Evolutionary conservation across 2,113 vertebrate genomes (phyloP), one percentile per base, ranked within the genome.

Genomic region (Glareola pratincola): DNA sequence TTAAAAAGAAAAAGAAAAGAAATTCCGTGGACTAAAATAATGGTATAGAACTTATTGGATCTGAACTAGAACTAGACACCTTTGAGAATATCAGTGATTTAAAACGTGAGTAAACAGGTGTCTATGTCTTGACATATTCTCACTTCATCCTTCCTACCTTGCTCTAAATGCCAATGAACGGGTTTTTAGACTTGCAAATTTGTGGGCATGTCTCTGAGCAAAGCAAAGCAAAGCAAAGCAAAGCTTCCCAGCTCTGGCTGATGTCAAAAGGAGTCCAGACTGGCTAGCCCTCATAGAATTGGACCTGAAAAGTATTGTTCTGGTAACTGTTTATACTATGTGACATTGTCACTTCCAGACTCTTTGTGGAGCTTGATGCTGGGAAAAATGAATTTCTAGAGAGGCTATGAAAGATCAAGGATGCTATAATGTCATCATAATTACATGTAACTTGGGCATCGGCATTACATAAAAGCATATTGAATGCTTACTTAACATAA

Each of bases 381-480:
- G 84, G 76, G 88, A 92, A 92, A 95, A 96, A 94, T 76, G 26
- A 92, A 91, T 96, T 94, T 97, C 91, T 88, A 50, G 89, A 64
- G 90, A 94, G 84, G 80, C 90, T 96, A 94, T 91, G 76, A 93
- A 97, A 94, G 59, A 96, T 94, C 89, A 80, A 82, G 86, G 56
- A 95, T 92, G 53, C 34, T 95, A 75, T 95, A 95, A 96, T 96
- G 94, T 95, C 94, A 97, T 82, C 94, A 96, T 92, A 96, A 96
- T 97, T 96, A 91, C 91, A 95, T 96, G 92, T 88, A 96, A 95
- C 74, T 94, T 97, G 94, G 92, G 83, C 93, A 97, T 95, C 79
- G 80, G 87, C 83, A 93, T 98, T 97, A 95, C 94, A 89, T 97
- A 95, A 96, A 97, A 95, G 92, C 92, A 96, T 94, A 97, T 79